A percentile compares a stretch with the other conserved stretches of the same genome.
Evolutionary conservation across 2,797 vertebrate species (phyloP).

Genomic region (Enteromius thamalakanensis): DNA sequence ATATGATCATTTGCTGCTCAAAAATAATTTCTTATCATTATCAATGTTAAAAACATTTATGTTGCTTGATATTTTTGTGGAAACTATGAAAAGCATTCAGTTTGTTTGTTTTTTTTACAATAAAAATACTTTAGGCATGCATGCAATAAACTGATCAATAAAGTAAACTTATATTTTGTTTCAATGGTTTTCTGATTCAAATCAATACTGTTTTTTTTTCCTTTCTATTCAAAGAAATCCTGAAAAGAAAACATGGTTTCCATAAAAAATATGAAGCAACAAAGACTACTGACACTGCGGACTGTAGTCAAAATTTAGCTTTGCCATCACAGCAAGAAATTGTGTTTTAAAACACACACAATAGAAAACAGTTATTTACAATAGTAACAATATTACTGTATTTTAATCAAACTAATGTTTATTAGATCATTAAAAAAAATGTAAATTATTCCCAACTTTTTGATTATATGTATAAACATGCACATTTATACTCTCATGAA

Average conservation of each 20-base stretch:
- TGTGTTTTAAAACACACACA: neutral
- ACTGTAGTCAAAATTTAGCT: neutral
- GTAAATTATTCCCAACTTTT: neutral
- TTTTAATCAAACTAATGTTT: neutral
- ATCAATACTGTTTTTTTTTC: no score
- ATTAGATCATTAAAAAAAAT: neutral
- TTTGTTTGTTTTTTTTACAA: neutral
- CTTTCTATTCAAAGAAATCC: no score
- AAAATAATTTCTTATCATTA: neutral
- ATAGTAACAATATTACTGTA: neutral
- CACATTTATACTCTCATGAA: slow-evolving; percentile 8
- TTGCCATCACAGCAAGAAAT: neutral
- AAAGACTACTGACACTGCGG: neutral
- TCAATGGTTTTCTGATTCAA: no score
- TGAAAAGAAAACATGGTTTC: neutral
- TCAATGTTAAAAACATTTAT: neutral
- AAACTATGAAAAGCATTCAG: neutral
- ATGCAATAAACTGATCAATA: no score
- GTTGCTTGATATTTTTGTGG: neutral
- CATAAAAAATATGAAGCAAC: neutral
- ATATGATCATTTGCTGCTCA: neutral
- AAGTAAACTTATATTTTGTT: no score
- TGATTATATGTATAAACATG: neutral
- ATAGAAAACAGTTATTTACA: neutral
- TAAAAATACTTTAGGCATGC: neutral